Base-by-base conservation (phyloP, 2,113 vertebrate species). In the Trachemys scripta region DNA sequence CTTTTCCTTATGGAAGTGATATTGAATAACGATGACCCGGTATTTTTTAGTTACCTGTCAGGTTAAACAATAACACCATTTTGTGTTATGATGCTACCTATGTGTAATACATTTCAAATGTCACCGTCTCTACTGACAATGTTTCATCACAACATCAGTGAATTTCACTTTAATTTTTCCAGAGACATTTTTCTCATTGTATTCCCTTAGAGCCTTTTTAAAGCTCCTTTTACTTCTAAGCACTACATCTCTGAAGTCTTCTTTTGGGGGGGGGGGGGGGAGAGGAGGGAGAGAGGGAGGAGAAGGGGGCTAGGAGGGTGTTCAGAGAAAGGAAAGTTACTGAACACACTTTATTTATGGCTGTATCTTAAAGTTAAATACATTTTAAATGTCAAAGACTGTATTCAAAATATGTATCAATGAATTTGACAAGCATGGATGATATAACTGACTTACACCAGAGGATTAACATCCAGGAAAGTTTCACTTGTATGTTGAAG, bases 81-180 rank as follows among this genome's bases (percentile, higher is more conserved):
- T 97, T 81, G 96, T 86, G 96, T 96, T 87, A 80, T 47, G 2
- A 56, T 54, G 80, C 96, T 97, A 96, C 97, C 97, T 97, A 94
- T 90, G 97, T 95, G 97, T 94, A 98, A 97, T 88, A 59, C 96
- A 92, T 92, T 97, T 97, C 96, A 96, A 53, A 97, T 97, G 97
- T 97, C 97, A 96, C 96, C 96, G 91, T 95, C 97, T 92, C 97
- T 97, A 94, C 90, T 98, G 98, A 98, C 97, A 98, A 97, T 91
- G 97, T 98, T 98, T 98, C 97, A 98, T 98, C 98, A 96, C 95
- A 80, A 97, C 97, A 98, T 98, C 98, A 98, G 94, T 89, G 97
- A 95, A 95, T 82, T 97, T 83, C 97, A 95, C 94, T 94, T 88
- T 97, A 92, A 96, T 98, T 98, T 97, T 98, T 97, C 96, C 97